Conservation (phyloP, 2,797 vertebrate genomes). For the Myripristis jacobus region DNA sequence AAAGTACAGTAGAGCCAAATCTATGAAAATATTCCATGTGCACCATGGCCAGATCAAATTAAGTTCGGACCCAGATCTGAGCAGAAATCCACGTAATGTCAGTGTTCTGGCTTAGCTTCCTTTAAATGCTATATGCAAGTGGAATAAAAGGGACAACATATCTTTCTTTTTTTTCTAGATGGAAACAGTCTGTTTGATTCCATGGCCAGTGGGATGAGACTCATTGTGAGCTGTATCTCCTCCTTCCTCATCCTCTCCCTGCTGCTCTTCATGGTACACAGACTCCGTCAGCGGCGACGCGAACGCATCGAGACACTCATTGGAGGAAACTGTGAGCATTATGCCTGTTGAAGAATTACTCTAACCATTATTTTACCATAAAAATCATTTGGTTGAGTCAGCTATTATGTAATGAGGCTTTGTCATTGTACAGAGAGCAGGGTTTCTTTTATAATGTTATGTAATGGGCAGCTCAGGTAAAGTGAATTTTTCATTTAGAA, state of each 20-base stretch:
- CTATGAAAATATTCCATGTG: too few species aligned
- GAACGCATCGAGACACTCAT: constrained; percentile 97
- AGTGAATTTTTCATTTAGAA: too few species aligned
- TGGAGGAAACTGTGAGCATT: constrained; percentile 92
- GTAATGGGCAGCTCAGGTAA: too few species aligned
- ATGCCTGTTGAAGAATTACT: background rate
- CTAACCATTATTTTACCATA: too few species aligned
- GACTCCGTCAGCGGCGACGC: constrained; percentile 92
- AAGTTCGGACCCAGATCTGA: too few species aligned
- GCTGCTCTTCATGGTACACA: constrained; percentile 98
- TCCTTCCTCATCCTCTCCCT: constrained; percentile 99
- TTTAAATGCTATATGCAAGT: background rate
- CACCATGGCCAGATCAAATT: too few species aligned
- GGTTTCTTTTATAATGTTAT: background rate
- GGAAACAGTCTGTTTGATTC: constrained; percentile 97
- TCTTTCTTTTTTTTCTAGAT: constrained; percentile 76
- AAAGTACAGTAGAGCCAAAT: too few species aligned
- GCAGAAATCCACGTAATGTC: too few species aligned
- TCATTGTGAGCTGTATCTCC: constrained; percentile 98
- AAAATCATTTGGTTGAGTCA: background rate
- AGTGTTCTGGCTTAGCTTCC: background rate
- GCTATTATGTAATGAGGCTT: background rate
- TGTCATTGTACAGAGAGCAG: background rate
- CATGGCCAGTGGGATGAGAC: constrained; percentile 97
- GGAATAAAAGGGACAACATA: background rate